A percentile compares a stretch with the other conserved stretches of the same genome.
Conservation (phyloP, 2,797 vertebrate genomes). For the Spinus pinus region DNA sequence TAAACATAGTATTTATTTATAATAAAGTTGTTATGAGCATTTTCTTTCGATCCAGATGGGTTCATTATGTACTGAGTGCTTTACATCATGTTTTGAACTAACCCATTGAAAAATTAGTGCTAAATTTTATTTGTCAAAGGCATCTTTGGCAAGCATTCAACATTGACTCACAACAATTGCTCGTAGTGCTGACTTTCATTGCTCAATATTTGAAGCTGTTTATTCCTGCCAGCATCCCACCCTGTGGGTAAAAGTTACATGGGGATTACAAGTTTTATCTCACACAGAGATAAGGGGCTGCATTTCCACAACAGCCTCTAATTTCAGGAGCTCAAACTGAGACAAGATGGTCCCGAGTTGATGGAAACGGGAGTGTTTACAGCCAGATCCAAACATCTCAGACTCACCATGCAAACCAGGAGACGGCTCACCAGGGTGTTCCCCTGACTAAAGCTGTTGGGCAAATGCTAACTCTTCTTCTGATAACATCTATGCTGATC, state of each 20-base stretch:
- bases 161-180: background rate
- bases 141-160: constrained; percentile 33
- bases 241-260: background rate
- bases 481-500: background rate
- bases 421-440: background rate
- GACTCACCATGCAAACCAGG: background rate
- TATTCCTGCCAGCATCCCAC: background rate
- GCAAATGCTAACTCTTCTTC: background rate
- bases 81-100: constrained; percentile 16
- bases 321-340: background rate
- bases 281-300: background rate
- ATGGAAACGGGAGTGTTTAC: background rate
- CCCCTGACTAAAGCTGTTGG: background rate
- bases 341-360: background rate
- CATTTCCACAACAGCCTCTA: background rate
- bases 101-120: constrained; percentile 29
- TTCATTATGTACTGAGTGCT: constrained; percentile 5
- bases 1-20: background rate
- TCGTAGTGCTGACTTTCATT: background rate
- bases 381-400: background rate
- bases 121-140: constrained; percentile 45
- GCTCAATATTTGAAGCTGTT: background rate
- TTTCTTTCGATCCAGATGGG: background rate
- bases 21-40: background rate
- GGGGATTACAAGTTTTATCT: background rate